Evolutionary conservation across 2,888 invertebrate species (phyloP), one percentile per base, ranked within the genome.

Genomic region (Crematogaster levior): DNA sequence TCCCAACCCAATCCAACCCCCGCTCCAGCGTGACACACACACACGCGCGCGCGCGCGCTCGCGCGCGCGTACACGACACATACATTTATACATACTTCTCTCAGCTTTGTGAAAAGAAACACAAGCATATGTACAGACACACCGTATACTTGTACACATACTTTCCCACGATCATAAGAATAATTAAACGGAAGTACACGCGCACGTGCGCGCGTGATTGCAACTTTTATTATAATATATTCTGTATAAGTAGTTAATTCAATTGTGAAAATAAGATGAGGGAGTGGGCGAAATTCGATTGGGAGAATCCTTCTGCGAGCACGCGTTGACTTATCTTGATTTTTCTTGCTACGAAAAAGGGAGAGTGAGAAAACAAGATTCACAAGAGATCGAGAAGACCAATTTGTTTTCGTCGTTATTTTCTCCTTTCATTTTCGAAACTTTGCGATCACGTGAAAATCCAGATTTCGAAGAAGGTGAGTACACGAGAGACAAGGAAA

Each of bases 201-300:
- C 5, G 40, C 61, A 15, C 61, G 15, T 30, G 12, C 24, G 21
- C 6, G 48, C 48, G 48, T 15, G 46, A 93, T 92, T 92, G 93
- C 92, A 92, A 92, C 40, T 63, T 94, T 94, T 94, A 94, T 91
- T 92, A 94, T 94, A 94, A 94, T 94, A 94, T 94, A 94, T 94
- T 94, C 94, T 93, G 93, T 94, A 94, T 94, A 94, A 94, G 93
- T 94, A 94, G 93, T 92, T 94, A 94, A 94, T 94, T 94, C 91
- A 94, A 94, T 92, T 92, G 90, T 90, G 90, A 87, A 70, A 77
- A 58, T 46, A 53, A 82, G 85, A 86, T 86, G 66, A 85, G 81
- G 85, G 84, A 86, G 58, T 73, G 80, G 70, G 58, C 86, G 85
- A 84, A 82, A 80, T 73, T 70, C 66, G 84, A 90, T 89, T 86